These are phyloP conservation scores for Ia io DNA, from an alignment of 2,113 vertebrate species.

Conservation along the genomic window DNA sequence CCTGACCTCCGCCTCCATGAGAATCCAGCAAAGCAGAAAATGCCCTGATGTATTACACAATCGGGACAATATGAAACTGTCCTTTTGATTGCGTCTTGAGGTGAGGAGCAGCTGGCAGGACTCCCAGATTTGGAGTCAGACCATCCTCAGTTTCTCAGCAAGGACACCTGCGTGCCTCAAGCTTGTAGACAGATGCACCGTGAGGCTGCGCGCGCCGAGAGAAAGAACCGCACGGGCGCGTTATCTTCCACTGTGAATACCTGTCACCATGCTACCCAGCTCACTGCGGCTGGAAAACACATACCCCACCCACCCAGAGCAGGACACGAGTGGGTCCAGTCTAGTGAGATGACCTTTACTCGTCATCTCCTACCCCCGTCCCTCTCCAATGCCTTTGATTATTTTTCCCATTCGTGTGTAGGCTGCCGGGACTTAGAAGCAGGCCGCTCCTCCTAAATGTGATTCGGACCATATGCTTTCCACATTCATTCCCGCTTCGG, in stretches of 20 bases:
- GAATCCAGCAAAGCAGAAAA: conserved; percentile 34
- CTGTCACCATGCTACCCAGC: conserved; percentile 7
- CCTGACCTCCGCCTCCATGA: neutral
- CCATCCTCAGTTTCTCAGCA: neutral
- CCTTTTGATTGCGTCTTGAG: neutral
- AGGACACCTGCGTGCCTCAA: neutral
- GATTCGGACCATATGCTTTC: conserved; percentile 82
- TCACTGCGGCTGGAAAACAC: conserved; percentile 43
- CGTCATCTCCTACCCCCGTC: conserved; percentile 21
- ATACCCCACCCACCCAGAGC: neutral
- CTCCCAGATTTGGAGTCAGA: neutral
- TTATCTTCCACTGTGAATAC: neutral
- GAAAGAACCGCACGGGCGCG: neutral
- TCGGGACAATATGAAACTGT: neutral
- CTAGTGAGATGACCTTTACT: conserved; percentile 38
- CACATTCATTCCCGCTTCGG: conserved; percentile 71
- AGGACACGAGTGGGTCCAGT: neutral
- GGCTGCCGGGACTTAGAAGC: conserved; percentile 37
- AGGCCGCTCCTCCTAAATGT: conserved; percentile 64
- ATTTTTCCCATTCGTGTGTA: conserved; percentile 56
- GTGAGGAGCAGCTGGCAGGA: neutral
- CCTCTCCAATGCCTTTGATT: conserved; percentile 33
- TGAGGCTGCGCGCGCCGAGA: neutral
- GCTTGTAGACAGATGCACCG: neutral
- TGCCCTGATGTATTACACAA: neutral